phyloP scores from a whole-genome alignment of 2,888 invertebrate genomes.

The Leucoma salicis region DNA sequence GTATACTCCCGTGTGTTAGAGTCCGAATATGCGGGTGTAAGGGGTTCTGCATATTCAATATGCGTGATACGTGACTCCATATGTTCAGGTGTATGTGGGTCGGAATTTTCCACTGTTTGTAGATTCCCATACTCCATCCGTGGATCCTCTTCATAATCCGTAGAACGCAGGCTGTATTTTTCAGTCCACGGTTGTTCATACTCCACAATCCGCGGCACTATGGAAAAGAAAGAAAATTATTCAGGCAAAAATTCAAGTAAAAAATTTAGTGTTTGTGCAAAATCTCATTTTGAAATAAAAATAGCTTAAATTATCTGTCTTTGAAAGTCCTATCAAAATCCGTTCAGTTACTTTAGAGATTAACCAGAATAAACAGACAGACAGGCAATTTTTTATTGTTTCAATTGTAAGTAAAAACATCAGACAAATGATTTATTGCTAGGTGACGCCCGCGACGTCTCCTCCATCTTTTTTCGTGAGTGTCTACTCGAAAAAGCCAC shows the following conservation, averaged over 20 bases:
- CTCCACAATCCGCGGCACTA: conserved; percentile 37
- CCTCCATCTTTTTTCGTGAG: too few species aligned
- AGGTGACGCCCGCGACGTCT: too few species aligned
- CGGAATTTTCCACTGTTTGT: conserved; percentile 10
- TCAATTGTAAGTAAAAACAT: too few species aligned
- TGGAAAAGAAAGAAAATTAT: conserved; percentile 15
- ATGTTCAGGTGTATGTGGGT: conserved; percentile 38
- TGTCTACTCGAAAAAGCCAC: too few species aligned
- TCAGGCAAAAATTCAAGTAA: background rate
- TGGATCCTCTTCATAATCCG: conserved; percentile 1
- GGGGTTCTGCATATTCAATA: conserved; percentile 1
- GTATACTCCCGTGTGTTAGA: background rate
- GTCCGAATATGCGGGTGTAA: background rate
- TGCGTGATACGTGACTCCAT: conserved; percentile 44
- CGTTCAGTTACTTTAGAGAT: too few species aligned
- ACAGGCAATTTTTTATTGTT: too few species aligned
- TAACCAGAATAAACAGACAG: too few species aligned
- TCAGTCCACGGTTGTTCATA: conserved; percentile 45
- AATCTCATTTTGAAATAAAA: too few species aligned
- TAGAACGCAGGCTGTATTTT: conserved; percentile 3
- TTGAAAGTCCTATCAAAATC: too few species aligned
- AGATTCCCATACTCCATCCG: background rate
- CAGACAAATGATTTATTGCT: too few species aligned
- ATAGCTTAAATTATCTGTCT: too few species aligned
- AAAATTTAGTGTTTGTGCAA: too few species aligned